These are phyloP conservation scores for Oryzias curvinotus DNA, from an alignment of 2,113 vertebrate genomes.

Conservation along the genomic window DNA sequence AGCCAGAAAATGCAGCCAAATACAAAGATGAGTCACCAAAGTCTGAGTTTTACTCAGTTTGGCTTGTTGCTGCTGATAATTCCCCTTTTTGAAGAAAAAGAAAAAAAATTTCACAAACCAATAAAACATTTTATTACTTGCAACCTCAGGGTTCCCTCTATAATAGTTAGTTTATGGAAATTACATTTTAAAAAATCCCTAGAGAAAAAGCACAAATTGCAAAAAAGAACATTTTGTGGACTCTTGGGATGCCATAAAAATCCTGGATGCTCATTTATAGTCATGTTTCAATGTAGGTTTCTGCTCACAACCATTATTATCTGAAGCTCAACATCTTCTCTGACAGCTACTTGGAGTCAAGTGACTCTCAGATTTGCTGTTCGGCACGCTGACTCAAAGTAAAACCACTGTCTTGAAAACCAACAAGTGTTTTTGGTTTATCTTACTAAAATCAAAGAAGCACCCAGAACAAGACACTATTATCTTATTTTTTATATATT, in stretches of 20 bases:
- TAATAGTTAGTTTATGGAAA: no score
- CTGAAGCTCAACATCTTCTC: not conserved
- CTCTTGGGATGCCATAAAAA: not conserved
- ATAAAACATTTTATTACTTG: no score
- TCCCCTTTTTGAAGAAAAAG: no score
- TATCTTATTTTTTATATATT: no score
- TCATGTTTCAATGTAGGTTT: conserved; percentile 2
- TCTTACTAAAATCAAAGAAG: conserved; percentile 37
- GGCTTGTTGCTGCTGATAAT: no score
- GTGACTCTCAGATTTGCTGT: conserved; percentile 9
- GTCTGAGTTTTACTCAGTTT: no score
- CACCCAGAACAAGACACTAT: conserved; percentile 14
- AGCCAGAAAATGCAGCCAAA: no score
- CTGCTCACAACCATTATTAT: not conserved
- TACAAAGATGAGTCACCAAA: no score
- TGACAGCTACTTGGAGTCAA: conserved; percentile 7
- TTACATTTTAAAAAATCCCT: not conserved
- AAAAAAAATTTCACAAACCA: no score
- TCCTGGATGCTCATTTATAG: not conserved
- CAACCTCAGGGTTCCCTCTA: no score
- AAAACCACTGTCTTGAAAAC: conserved; percentile 28
- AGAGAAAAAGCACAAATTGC: not conserved
- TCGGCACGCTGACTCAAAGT: conserved; percentile 1
- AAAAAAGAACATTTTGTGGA: not conserved
- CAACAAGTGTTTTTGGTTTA: conserved; percentile 30